Evolutionary conservation across 1,140 invertebrate species (phyloP).

Genomic region (Zophobas atratus): DNA sequence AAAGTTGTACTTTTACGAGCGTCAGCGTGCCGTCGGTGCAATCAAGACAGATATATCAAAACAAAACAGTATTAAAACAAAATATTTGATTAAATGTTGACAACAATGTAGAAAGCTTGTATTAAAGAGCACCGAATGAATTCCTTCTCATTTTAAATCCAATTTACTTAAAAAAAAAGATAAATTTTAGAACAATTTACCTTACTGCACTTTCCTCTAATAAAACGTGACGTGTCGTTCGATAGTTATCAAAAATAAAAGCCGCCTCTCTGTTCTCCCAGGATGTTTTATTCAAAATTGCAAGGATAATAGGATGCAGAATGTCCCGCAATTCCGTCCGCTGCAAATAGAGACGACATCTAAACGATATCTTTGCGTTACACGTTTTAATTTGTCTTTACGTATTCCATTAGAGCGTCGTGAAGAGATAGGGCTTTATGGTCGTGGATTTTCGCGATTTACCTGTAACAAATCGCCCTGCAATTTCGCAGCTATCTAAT

Average conservation of each 20-base stretch:
- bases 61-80: no score
- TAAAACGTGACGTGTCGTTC: no score
- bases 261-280: neutral
- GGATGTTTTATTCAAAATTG: slow-evolving; percentile 30
- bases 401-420: slow-evolving; percentile 23
- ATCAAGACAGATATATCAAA: no score
- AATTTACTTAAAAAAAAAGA: no score
- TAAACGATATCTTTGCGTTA: slow-evolving; percentile 22
- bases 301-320: slow-evolving; percentile 29
- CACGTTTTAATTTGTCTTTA: slow-evolving; percentile 25
- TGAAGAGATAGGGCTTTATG: slow-evolving; percentile 13
- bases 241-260: neutral
- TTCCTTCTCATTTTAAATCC: no score
- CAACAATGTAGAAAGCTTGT: no score
- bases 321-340: neutral
- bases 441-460: slow-evolving; percentile 18
- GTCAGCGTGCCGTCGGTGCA: no score
- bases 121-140: no score
- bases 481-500: slow-evolving; percentile 19
- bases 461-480: slow-evolving; percentile 25
- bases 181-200: no score
- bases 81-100: no score
- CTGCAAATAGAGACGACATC: slow-evolving; percentile 16
- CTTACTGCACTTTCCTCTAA: no score
- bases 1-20: no score